Base-by-base conservation (phyloP, 2,888 invertebrate species). In the Gnatocerus cornutus region DNA sequence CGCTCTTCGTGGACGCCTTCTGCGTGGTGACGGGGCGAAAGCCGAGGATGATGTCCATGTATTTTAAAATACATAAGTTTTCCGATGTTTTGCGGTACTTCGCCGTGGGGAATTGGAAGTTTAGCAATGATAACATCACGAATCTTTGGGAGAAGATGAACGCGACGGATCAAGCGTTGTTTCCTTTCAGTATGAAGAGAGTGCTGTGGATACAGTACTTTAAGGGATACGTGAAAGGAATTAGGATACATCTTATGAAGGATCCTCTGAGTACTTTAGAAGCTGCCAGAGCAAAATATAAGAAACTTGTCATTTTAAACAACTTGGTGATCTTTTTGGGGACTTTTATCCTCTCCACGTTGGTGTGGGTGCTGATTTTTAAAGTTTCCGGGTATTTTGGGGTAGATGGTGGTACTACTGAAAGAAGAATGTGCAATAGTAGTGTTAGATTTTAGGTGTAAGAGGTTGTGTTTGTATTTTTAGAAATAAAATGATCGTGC, bases 21-120 rank as follows among this genome's bases (percentile, higher is more conserved):
- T 84, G 86, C 43, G 81, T 86, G 30, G 65, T 91, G 9, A 81
- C 76, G 12, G 82, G 82, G 41, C 82, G 75, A 81, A 86, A 76
- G 81, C 85, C 78, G 81, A 87, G 80, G 93, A 89, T 96, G 88
- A 85, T 93, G 73, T 91, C 90, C 75, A 88, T 93, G 53, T 96
- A 96, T 83, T 88, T 87, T 70, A 94, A 93, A 82, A 89, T 97
- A 52, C 92, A 95, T 82, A 92, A 91, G 82, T 92, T 95, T 72
- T 88, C 91, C 3, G 87, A 89, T 1, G 90, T 92, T 0, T 80
- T 97, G 14, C 86, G 90, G 0, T 94, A 92, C 81, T 97, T 97
- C 85, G 89, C 90, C 59, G 89, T 88, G 14, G 86, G 88, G n/a
- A 89, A 92, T 62, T 95, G 96, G 89, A 81, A 82, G 0, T 95